Evolutionary conservation across 2,113 vertebrate genomes (phyloP), one percentile per base, ranked within the genome.

Genomic region (Lepus americanus): DNA sequence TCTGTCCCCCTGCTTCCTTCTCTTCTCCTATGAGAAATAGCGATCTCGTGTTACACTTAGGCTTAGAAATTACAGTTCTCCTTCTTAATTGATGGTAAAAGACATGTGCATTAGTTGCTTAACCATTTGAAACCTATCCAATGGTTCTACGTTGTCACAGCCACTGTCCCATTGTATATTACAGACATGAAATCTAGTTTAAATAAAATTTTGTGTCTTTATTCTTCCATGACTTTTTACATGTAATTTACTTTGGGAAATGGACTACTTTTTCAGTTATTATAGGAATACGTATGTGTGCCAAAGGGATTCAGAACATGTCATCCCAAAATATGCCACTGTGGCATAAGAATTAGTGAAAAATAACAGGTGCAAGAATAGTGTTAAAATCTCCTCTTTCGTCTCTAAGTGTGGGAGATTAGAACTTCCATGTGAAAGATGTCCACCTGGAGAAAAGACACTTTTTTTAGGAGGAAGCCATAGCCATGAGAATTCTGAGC

Each of bases 291-390:
- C 8, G 44, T 27, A 25, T 6, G 23, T 31, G 59, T 51, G 22
- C 39, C 23, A 14, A 84, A 51, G 6, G 17, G 73, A 49, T 88
- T 82, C 51, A 67, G 10, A 73, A 36, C 29, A 87, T 25, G 29
- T 10, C 29, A 67, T 25, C 29, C 33, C 6, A 10, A 55, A 82
- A 33, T n/a, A 44, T 59, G 33, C 61, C 63, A 59, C 69, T 74
- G 66, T 82, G 59, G 27, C 49, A 66, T 33, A 39, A 55, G 27
- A 16, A 82, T 49, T 89, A 3, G 19, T 83, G 49, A 61, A 81
- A 83, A 76, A 76, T n/a, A 88, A 25, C 85, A 93, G 61, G 83
- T 94, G 33, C 49, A 83, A 76, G 27, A 17, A 66, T 51, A 29
- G 22, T 29, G 49, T 61, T 79, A 55, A n/a, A 59, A 76, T 76